These are phyloP conservation scores for Megastigmus dorsalis DNA, from an alignment of 2,888 invertebrate species.

Conservation along the genomic window DNA sequence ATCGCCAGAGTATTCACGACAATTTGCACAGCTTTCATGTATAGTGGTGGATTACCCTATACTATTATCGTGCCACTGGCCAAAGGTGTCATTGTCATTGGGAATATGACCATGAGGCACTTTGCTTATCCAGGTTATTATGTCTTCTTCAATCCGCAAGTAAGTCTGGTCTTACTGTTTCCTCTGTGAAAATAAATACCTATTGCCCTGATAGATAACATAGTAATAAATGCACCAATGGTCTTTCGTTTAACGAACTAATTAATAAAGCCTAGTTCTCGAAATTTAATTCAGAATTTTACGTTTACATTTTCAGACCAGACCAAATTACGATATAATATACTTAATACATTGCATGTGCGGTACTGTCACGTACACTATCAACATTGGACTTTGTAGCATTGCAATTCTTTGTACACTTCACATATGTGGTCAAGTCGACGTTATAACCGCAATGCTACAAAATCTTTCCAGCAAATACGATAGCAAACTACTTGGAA, in stretches of 20 bases:
- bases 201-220: not conserved
- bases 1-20: slow-evolving; percentile 56
- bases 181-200: not conserved
- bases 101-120: slow-evolving; percentile 56
- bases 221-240: not conserved
- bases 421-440: slow-evolving; percentile 61
- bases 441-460: not conserved
- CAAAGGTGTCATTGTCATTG: slow-evolving; percentile 42
- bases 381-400: slow-evolving; percentile 57
- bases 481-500: not conserved
- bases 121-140: slow-evolving; percentile 52
- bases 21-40: slow-evolving; percentile 55
- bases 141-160: slow-evolving; percentile 6
- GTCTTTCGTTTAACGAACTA: too few relatives aligned
- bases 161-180: slow-evolving; percentile 12
- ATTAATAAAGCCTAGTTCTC: too few relatives aligned
- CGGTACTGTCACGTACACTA: slow-evolving; percentile 58
- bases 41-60: slow-evolving; percentile 56
- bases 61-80: slow-evolving; percentile 56
- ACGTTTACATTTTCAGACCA: slow-evolving; percentile 35
- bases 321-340: slow-evolving; percentile 60
- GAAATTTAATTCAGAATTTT: not conserved
- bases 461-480: not conserved
- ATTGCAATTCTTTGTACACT: slow-evolving; percentile 59
- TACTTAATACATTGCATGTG: slow-evolving; percentile 58